A percentile compares a stretch with the other conserved stretches of the same genome.
phyloP scores from a whole-genome alignment of 2,113 vertebrate genomes.

The Vulpes lagopus region DNA sequence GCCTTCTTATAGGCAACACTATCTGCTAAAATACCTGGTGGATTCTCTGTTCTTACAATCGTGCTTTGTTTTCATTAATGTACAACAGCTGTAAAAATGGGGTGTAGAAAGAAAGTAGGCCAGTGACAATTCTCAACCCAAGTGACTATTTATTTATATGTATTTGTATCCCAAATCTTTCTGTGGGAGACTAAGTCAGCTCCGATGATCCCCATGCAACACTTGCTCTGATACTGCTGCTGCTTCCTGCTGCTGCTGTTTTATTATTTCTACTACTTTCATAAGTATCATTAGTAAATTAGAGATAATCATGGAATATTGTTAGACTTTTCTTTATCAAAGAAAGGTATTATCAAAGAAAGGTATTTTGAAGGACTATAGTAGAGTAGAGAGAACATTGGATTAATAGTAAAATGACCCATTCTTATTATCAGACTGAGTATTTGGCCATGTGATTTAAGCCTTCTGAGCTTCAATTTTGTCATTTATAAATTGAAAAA shows the following conservation, averaged over 20 bases:
- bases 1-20: background rate
- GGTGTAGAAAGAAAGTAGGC: background rate
- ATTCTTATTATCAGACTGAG: background rate
- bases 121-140: background rate
- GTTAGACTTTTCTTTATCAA: background rate
- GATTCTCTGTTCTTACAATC: background rate
- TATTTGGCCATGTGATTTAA: background rate
- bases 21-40: background rate
- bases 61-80: background rate
- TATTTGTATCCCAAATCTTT: background rate
- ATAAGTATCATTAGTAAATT: background rate
- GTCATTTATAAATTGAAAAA: slow-evolving; percentile 17
- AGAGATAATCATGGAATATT: background rate
- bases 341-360: background rate
- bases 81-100: background rate
- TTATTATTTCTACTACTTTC: background rate
- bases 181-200: background rate
- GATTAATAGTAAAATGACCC: background rate
- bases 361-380: background rate
- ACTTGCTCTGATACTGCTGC: background rate
- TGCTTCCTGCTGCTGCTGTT: background rate
- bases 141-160: background rate
- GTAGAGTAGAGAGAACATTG: background rate
- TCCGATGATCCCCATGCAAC: background rate
- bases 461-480: background rate